Evolutionary conservation across 2,113 vertebrate genomes (phyloP).

Genomic region (Nyctereutes procyonoides): DNA sequence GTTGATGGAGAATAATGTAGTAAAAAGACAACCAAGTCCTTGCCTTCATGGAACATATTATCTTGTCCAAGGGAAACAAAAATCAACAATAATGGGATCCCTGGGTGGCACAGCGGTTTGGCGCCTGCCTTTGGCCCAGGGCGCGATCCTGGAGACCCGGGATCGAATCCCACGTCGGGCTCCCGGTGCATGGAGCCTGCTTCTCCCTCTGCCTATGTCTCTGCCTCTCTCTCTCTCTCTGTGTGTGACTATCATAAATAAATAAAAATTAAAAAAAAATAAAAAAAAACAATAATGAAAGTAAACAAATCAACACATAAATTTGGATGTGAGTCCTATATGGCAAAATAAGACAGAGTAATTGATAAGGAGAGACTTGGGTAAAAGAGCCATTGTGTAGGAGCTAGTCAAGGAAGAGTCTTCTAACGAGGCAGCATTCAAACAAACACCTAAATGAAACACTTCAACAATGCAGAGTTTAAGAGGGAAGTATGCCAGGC

Average conservation of each 20-base stretch:
- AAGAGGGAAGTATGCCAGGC: fast-evolving
- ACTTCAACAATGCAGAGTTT: fast-evolving
- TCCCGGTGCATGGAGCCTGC: too few relatives aligned
- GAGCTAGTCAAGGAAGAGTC: background rate
- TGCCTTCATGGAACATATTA: background rate
- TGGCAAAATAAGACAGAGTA: background rate
- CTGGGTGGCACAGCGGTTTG: too few relatives aligned
- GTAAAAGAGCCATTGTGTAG: too few relatives aligned
- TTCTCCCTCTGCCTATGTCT: too few relatives aligned
- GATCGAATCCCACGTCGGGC: too few relatives aligned
- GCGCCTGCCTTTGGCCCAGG: too few relatives aligned
- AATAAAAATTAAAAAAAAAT: too few relatives aligned
- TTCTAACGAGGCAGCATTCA: background rate
- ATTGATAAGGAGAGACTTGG: too few relatives aligned
- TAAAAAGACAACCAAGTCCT: background rate
- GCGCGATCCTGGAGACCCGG: too few relatives aligned
- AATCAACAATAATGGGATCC: background rate
- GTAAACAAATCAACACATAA: background rate
- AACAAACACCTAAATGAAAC: background rate
- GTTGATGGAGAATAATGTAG: background rate
- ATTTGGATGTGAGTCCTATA: background rate
- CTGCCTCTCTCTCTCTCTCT: too few relatives aligned
- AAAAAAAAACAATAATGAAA: background rate
- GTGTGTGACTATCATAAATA: too few relatives aligned
- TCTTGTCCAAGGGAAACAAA: background rate